Conservation (phyloP, 2,797 vertebrate genomes). For the Okamejei kenojei region DNA sequence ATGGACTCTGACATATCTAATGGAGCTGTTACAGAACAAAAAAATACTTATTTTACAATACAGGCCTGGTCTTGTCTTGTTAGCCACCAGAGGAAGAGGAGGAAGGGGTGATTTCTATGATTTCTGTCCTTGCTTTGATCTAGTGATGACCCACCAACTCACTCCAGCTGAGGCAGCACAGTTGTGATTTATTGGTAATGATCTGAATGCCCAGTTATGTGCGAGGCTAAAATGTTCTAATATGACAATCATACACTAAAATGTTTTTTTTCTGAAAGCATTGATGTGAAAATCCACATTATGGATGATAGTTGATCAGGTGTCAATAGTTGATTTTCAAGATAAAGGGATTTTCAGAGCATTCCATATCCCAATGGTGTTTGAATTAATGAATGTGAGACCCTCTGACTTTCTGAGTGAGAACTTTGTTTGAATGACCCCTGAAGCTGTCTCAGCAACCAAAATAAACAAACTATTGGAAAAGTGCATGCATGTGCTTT, state of each 20-base stretch:
- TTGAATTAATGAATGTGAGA: neutral
- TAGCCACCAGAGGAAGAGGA: neutral
- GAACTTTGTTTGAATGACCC: neutral
- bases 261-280: neutral
- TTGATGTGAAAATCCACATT: neutral
- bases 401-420: neutral
- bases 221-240: neutral
- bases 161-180: neutral
- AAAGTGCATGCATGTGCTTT: no score
- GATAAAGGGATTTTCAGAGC: no score
- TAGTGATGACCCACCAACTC: neutral
- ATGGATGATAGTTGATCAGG: neutral
- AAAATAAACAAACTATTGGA: neutral
- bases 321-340: neutral
- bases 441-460: neutral
- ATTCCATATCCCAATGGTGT: neutral
- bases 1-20: constrained; percentile 10
- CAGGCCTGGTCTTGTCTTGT: neutral
- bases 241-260: neutral
- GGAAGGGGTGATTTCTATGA: no score
- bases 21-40: constrained; percentile 2
- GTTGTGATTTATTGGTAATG: neutral
- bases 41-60: neutral
- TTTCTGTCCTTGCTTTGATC: neutral
- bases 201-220: neutral